Evolutionary conservation across 1,140 invertebrate genomes (phyloP).

Genomic region (Sinonovacula constricta): DNA sequence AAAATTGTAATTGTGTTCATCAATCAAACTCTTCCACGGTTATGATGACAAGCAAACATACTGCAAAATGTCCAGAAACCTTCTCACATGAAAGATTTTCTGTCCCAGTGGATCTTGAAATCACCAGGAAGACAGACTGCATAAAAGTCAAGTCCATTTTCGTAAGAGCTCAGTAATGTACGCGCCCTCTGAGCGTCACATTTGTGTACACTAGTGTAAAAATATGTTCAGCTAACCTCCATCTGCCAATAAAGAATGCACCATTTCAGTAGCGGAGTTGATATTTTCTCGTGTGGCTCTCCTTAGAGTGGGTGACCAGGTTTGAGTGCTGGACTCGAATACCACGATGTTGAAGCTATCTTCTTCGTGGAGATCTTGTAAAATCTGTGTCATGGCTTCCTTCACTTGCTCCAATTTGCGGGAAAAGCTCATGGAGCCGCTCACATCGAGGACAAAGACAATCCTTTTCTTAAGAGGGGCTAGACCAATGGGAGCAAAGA

Average conservation of each 20-base stretch:
- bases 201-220: too few species aligned
- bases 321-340: constrained; percentile 63
- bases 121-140: too few species aligned
- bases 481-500: constrained; percentile 83
- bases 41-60: too few species aligned
- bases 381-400: constrained; percentile 84
- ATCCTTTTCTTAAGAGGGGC: constrained; percentile 83
- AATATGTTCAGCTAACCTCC: constrained; percentile 11
- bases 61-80: too few species aligned
- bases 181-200: too few species aligned
- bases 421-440: constrained; percentile 84
- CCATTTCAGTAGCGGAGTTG: constrained; percentile 17
- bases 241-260: constrained; percentile 10
- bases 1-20: too few species aligned
- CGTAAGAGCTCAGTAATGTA: too few species aligned
- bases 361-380: constrained; percentile 81
- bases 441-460: constrained; percentile 85
- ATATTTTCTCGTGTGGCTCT: constrained; percentile 19
- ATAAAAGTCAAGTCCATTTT: too few species aligned
- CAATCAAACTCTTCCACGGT: too few species aligned
- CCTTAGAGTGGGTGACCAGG: constrained; percentile 24
- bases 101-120: too few species aligned
- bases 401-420: constrained; percentile 84
- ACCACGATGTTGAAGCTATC: constrained; percentile 85
- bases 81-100: too few species aligned